A percentile compares a stretch with the other conserved stretches of the same genome.
Conservation (phyloP, 2,113 vertebrate species). For the Laticauda colubrina region DNA sequence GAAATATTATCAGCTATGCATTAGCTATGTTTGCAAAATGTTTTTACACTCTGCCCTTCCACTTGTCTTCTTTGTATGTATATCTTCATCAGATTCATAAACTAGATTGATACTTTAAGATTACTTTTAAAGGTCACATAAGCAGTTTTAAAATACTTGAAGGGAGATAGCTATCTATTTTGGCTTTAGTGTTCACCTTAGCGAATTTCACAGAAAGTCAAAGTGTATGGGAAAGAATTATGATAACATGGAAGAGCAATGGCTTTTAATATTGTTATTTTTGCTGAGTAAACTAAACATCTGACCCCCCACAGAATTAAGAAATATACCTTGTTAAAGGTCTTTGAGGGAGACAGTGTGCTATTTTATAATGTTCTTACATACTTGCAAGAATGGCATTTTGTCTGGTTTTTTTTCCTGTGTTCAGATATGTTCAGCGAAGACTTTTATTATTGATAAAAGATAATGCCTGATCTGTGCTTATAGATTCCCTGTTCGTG, state of each 20-base stretch:
- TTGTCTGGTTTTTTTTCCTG: slow-evolving; percentile 42
- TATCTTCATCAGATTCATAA: slow-evolving; percentile 44
- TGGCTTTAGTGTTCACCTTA: slow-evolving; percentile 28
- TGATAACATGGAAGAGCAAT: slow-evolving; percentile 61
- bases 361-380: slow-evolving; percentile 38
- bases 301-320: slow-evolving; percentile 63
- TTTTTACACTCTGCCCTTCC: background rate
- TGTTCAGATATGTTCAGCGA: slow-evolving; percentile 24
- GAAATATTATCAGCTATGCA: slow-evolving; percentile 49
- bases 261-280: slow-evolving; percentile 68
- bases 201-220: slow-evolving; percentile 48
- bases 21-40: slow-evolving; percentile 47
- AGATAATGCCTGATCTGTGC: background rate
- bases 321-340: slow-evolving; percentile 50
- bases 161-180: slow-evolving; percentile 31
- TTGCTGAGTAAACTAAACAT: slow-evolving; percentile 73
- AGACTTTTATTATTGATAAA: slow-evolving; percentile 38
- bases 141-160: slow-evolving; percentile 61
- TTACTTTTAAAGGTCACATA: slow-evolving; percentile 58
- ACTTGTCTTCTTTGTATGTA: slow-evolving; percentile 38
- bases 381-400: slow-evolving; percentile 48
- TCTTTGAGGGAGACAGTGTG: slow-evolving; percentile 47
- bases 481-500: background rate
- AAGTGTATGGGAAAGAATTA: slow-evolving; percentile 59
- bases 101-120: slow-evolving; percentile 37